These are phyloP conservation scores for Vulpes ferrilata DNA, from an alignment of 2,113 vertebrate species.

Conservation along the genomic window DNA sequence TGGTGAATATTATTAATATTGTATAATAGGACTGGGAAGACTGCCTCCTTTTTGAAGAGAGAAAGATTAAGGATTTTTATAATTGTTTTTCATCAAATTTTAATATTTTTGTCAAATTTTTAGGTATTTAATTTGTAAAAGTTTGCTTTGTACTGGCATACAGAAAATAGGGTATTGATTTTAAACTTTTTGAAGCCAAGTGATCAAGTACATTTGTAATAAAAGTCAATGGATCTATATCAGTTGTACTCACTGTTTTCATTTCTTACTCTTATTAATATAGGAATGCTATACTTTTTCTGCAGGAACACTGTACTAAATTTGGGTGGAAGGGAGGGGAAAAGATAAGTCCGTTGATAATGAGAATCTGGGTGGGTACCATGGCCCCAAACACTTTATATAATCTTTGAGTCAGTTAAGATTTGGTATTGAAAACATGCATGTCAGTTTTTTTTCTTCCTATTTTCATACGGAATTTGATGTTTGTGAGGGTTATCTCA, in stretches of 20 bases:
- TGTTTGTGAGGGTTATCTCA: slow-evolving; percentile 57
- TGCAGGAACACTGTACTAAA: slow-evolving; percentile 81
- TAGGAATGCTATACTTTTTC: slow-evolving; percentile 84
- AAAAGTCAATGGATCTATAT: slow-evolving; percentile 91
- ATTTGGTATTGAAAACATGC: slow-evolving; percentile 81
- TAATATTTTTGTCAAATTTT: slow-evolving; percentile 92
- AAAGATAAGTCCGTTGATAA: slow-evolving; percentile 76
- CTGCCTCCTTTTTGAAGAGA: slow-evolving; percentile 88
- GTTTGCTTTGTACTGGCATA: slow-evolving; percentile 91
- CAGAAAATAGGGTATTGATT: slow-evolving; percentile 91
- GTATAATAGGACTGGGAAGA: slow-evolving; percentile 88
- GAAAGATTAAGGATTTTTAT: slow-evolving; percentile 90
- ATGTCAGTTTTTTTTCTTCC: slow-evolving; percentile 65
- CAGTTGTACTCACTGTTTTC: slow-evolving; percentile 91
- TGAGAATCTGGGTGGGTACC: slow-evolving; percentile 73
- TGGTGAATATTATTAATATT: slow-evolving; percentile 88
- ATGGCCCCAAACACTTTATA: slow-evolving; percentile 66
- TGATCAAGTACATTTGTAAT: slow-evolving; percentile 92
- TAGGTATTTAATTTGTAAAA: slow-evolving; percentile 93
- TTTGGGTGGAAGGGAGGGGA: slow-evolving; percentile 84
- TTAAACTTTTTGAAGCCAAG: slow-evolving; percentile 91
- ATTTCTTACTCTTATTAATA: slow-evolving; percentile 89
- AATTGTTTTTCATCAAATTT: slow-evolving; percentile 92
- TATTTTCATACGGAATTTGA: slow-evolving; percentile 54
- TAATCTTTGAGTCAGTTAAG: slow-evolving; percentile 80